Percentiles rank a stretch among this genome's conserved stretches.
Evolutionary conservation across 2,888 invertebrate species (phyloP).

Genomic region (Dryobota labecula): DNA sequence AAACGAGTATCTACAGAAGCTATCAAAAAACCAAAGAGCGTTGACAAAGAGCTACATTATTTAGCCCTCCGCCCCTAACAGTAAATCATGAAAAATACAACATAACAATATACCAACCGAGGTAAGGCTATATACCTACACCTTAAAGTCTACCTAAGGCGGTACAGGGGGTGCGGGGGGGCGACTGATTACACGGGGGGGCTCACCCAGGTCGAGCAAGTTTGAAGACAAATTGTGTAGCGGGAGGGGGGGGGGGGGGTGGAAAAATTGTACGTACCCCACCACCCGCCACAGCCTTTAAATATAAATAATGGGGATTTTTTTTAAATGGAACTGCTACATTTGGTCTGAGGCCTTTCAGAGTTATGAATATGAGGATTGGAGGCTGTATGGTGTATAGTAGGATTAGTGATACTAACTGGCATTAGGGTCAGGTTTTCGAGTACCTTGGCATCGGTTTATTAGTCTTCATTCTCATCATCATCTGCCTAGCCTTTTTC

Average conservation of each 20-base stretch:
- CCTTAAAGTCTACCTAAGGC: slow-evolving; percentile 80
- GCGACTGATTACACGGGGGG: slow-evolving; percentile 71
- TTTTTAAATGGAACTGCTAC: slow-evolving; percentile 61
- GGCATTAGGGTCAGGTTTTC: background rate
- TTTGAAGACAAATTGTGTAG: slow-evolving; percentile 85
- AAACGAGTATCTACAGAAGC: background rate
- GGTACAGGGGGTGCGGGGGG: slow-evolving; percentile 71
- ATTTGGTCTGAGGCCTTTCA: slow-evolving; percentile 31
- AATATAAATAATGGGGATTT: slow-evolving; percentile 77
- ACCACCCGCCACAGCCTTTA: slow-evolving; percentile 76
- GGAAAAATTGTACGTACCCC: slow-evolving; percentile 83
- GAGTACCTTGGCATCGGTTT: background rate
- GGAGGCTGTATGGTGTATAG: background rate
- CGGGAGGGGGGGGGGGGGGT: slow-evolving; percentile 57
- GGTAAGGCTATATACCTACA: slow-evolving; percentile 49
- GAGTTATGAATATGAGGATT: slow-evolving; percentile 18
- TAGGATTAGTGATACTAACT: slow-evolving; percentile 8
- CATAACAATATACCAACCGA: slow-evolving; percentile 35
- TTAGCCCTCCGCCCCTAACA: background rate
- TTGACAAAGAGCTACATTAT: slow-evolving; percentile 1
- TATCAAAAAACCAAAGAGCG: background rate
- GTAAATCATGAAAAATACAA: slow-evolving; percentile 30
- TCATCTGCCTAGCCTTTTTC: too few species aligned
- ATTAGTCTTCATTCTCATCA: too few species aligned
- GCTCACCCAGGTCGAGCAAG: slow-evolving; percentile 79